phyloP scores from a whole-genome alignment of 2,888 invertebrate genomes.

The Eurytoma adleriae region DNA sequence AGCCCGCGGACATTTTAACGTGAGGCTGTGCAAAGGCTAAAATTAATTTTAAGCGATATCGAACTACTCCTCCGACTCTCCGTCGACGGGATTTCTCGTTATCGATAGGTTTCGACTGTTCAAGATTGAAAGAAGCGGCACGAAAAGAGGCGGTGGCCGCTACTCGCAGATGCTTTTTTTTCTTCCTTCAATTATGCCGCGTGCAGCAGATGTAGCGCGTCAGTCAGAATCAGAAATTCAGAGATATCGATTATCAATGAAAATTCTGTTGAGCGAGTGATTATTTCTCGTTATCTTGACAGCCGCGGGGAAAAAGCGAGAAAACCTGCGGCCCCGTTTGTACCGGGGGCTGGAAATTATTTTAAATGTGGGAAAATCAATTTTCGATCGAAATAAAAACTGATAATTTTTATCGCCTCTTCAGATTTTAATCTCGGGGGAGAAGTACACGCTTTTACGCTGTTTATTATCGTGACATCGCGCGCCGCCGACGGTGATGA shows the following conservation, averaged over 20 bases:
- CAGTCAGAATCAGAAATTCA: constrained; percentile 8
- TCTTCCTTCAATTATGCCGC: constrained; percentile 15
- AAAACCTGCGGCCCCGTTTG: background rate
- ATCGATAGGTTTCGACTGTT: constrained; percentile 13
- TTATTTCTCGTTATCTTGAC: background rate
- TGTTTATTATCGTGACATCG: too few relatives aligned
- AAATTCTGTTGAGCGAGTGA: background rate
- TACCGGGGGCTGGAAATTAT: background rate
- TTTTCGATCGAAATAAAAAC: background rate
- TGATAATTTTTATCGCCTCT: constrained; percentile 10
- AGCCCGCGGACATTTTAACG: background rate
- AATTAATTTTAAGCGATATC: background rate
- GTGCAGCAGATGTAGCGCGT: constrained; percentile 33
- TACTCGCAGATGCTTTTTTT: constrained; percentile 27
- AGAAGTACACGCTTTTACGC: too few relatives aligned
- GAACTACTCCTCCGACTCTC: background rate
- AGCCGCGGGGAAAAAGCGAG: background rate
- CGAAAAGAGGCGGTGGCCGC: constrained; percentile 17
- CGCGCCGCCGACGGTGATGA: too few relatives aligned
- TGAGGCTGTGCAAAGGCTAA: background rate
- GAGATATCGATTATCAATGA: constrained; percentile 10
- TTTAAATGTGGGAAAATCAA: background rate
- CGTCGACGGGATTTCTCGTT: constrained; percentile 24
- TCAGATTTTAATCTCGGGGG: constrained; percentile 7
- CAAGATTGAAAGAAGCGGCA: constrained; percentile 30